Evolutionary conservation across 2,797 vertebrate species (phyloP).

Genomic region (Mormyrops boulengeri): DNA sequence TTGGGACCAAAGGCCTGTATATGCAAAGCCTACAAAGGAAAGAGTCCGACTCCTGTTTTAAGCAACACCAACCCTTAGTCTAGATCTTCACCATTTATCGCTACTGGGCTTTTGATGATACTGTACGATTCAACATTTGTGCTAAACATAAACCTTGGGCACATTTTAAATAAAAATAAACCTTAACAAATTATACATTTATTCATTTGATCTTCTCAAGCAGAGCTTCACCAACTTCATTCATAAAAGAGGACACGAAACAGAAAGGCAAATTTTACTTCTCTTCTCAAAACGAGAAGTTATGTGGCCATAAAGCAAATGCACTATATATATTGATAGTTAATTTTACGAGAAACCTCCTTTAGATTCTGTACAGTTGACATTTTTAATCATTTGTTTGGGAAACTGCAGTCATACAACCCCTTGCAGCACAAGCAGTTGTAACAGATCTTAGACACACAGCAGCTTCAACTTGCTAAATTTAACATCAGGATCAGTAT

Average conservation of each 20-base stretch:
- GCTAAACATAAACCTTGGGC: not conserved
- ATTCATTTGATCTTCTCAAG: not conserved
- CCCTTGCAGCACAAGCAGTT: not conserved
- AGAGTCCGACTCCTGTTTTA: not conserved
- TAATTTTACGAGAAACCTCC: not conserved
- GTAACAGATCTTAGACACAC: not conserved
- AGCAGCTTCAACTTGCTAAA: not conserved
- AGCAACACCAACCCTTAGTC: not conserved
- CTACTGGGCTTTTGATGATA: not conserved
- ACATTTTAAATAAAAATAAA: not conserved
- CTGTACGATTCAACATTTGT: not conserved
- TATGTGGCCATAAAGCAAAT: not conserved
- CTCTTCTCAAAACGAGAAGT: not conserved
- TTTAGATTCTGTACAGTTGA: not conserved
- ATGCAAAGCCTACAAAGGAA: not conserved
- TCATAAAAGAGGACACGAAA: not conserved
- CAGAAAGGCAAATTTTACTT: not conserved
- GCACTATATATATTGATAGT: not conserved
- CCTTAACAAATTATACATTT: slow-evolving; percentile 3
- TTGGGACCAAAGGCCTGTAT: not conserved
- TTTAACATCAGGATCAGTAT: slow-evolving; percentile 5
- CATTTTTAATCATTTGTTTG: not conserved
- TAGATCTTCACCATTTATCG: not conserved
- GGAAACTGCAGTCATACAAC: not conserved
- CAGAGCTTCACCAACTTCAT: not conserved